A percentile compares a stretch with the other conserved stretches of the same genome.
Conservation (phyloP, 2,888 invertebrate genomes). For the Acholoe squamosa region DNA sequence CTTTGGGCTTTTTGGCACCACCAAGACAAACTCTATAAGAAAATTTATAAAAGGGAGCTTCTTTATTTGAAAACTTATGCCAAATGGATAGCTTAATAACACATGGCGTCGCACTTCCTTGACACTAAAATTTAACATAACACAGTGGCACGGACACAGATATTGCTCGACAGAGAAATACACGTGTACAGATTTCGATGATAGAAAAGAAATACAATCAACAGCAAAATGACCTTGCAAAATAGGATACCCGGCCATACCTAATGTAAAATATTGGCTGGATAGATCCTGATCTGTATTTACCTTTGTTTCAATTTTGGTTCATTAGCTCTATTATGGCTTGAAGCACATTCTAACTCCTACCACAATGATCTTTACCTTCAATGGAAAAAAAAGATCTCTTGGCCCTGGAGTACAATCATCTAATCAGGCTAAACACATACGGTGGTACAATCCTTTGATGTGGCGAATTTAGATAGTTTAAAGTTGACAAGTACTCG, state of each 20-base stretch:
- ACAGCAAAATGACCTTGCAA: background rate
- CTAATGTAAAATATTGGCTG: too few relatives aligned
- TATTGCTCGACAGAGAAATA: background rate
- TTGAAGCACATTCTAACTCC: background rate
- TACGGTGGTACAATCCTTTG: background rate
- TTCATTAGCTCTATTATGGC: background rate
- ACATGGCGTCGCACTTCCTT: background rate
- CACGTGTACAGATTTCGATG: background rate
- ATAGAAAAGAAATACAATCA: background rate
- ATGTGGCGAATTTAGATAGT: background rate
- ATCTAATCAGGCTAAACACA: slow-evolving; percentile 9
- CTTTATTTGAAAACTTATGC: background rate
- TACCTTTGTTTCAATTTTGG: background rate
- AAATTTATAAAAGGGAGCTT: background rate
- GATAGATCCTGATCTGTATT: too few relatives aligned
- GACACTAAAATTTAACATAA: background rate
- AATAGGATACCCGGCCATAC: too few relatives aligned
- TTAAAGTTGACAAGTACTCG: background rate
- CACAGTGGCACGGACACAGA: background rate
- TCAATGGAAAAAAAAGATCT: background rate
- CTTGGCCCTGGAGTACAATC: background rate
- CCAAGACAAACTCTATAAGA: background rate
- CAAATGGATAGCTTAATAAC: background rate
- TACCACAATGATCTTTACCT: background rate
- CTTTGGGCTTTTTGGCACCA: background rate